A percentile compares a stretch with the other conserved stretches of the same genome.
phyloP scores from a whole-genome alignment of 2,888 invertebrate genomes.

The Andrena praecox region DNA sequence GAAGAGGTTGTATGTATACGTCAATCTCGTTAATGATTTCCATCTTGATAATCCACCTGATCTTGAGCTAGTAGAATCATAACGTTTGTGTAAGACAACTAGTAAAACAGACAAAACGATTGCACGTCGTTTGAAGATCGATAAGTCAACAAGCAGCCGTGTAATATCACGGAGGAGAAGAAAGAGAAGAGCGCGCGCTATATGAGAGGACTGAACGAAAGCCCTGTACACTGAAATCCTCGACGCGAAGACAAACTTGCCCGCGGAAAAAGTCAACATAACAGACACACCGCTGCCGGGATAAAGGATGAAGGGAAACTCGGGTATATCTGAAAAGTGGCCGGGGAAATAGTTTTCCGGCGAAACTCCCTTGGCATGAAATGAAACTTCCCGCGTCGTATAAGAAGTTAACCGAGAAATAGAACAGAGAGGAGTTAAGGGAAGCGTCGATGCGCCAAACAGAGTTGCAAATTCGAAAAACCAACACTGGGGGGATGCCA shows the following conservation, averaged over 20 bases:
- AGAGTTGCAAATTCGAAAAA: constrained; percentile 18
- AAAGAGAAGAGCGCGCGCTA: background rate
- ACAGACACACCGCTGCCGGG: background rate
- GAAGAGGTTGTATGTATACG: background rate
- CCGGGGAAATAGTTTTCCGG: constrained; percentile 8
- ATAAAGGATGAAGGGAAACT: background rate
- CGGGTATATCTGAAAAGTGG: background rate
- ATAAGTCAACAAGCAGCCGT: background rate
- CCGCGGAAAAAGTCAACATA: background rate
- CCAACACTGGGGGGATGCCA: background rate
- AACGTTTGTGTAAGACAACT: too few species aligned
- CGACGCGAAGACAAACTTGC: background rate
- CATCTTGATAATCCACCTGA: too few species aligned
- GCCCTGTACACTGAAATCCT: background rate
- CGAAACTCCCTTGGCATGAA: constrained; percentile 13
- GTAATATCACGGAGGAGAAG: background rate
- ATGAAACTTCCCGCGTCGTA: background rate
- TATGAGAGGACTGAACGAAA: background rate
- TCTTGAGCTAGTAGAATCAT: too few species aligned
- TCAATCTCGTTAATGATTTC: too few species aligned
- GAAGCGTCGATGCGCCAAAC: background rate
- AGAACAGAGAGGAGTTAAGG: background rate
- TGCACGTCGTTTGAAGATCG: background rate
- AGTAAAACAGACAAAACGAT: background rate
- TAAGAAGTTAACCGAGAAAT: background rate